A percentile compares a stretch with the other conserved stretches of the same genome.
These are phyloP conservation scores for Drymodes brunneopygia DNA, from an alignment of 2,113 vertebrate species.

Conservation along the genomic window DNA sequence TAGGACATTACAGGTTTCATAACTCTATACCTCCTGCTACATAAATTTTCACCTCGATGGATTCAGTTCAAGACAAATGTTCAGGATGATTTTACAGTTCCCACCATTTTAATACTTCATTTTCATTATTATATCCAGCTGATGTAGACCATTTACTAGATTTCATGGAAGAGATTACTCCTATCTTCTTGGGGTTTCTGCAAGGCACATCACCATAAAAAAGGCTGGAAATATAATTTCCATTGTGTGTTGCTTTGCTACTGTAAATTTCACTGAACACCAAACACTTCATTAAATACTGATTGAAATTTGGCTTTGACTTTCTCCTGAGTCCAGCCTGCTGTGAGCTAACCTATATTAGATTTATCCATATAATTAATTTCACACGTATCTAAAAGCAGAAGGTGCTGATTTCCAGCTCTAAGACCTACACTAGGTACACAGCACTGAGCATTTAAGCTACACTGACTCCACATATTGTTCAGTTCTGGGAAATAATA, in stretches of 20 bases:
- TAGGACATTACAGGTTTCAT: neutral
- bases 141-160: neutral
- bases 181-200: neutral
- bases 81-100: neutral
- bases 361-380: neutral
- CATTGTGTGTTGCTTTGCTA: neutral
- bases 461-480: neutral
- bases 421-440: neutral
- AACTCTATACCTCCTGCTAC: neutral
- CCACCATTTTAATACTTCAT: neutral
- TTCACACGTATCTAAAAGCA: neutral
- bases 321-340: neutral
- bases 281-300: neutral
- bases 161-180: neutral
- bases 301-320: neutral
- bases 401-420: neutral
- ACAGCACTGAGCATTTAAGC: neutral
- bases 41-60: neutral
- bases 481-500: neutral
- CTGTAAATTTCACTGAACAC: neutral
- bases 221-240: neutral
- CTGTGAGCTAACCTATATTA: neutral
- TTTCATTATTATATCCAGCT: neutral
- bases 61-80: neutral
- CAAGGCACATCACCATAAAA: neutral